These are phyloP conservation scores for Macropodus opercularis DNA, from an alignment of 2,797 vertebrate genomes.

Conservation along the genomic window DNA sequence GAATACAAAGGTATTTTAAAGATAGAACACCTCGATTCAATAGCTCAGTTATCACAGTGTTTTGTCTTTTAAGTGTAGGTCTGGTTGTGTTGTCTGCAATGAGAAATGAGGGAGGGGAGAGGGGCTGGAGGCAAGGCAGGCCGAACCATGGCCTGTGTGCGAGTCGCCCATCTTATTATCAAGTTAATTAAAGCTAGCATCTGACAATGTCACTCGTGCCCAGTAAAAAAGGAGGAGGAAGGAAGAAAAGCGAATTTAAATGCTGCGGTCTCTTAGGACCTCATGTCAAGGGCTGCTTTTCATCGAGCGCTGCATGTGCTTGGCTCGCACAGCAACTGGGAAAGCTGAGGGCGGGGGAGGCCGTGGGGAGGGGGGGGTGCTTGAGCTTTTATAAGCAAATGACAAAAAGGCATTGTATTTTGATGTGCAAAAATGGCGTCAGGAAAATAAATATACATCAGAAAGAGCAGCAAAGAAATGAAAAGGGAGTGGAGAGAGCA, in stretches of 20 bases:
- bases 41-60: not conserved
- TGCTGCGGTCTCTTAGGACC: slow-evolving; percentile 94
- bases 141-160: slow-evolving; percentile 85
- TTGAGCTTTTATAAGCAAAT: slow-evolving; percentile 82
- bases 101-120: slow-evolving; percentile 37
- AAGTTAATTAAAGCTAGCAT: slow-evolving; percentile 99
- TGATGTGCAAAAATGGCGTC: slow-evolving; percentile 89
- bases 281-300: slow-evolving; percentile 97
- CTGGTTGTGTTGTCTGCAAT: slow-evolving; percentile 34
- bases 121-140: slow-evolving; percentile 79
- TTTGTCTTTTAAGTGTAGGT: slow-evolving; percentile 25
- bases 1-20: not conserved
- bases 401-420: slow-evolving; percentile 91
- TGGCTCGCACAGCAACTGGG: slow-evolving; percentile 84
- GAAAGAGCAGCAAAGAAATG: slow-evolving; percentile 69
- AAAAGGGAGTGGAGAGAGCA: slow-evolving; percentile 69
- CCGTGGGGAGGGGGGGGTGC: slow-evolving; percentile 67
- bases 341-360: slow-evolving; percentile 80
- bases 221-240: slow-evolving; percentile 83
- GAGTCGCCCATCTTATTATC: slow-evolving; percentile 97
- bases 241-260: slow-evolving; percentile 97
- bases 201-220: slow-evolving; percentile 99
- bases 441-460: slow-evolving; percentile 90
- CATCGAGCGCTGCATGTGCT: slow-evolving; percentile 88
- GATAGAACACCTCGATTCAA: slow-evolving; percentile 1